Evolutionary conservation across 2,888 invertebrate genomes (phyloP).

Genomic region (Dendrolimus pini): DNA sequence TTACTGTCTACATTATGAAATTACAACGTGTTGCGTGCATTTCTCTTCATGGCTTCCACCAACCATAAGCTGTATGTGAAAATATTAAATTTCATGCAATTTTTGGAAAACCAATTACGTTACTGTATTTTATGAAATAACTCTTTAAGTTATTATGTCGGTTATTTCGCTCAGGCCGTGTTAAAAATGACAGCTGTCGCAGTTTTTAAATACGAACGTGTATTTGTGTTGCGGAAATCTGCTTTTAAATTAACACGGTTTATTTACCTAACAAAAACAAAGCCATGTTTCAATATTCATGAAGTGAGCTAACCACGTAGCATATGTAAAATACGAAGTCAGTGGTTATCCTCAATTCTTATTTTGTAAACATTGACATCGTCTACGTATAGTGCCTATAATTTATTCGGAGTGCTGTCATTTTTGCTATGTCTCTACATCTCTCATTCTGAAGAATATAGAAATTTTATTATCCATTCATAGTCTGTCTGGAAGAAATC

Average conservation of each 20-base stretch:
- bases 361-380: too few species aligned
- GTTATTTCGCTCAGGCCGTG: not conserved
- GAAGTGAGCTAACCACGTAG: not conserved
- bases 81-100: conserved; percentile 17
- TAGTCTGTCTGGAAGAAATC: too few species aligned
- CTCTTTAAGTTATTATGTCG: not conserved
- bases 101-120: conserved; percentile 27
- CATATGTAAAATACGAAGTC: not conserved
- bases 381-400: too few species aligned
- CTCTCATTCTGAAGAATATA: too few species aligned
- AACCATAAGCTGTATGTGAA: not conserved
- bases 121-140: not conserved
- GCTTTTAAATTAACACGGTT: not conserved
- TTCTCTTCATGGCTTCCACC: not conserved
- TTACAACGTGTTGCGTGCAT: conserved; percentile 35
- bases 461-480: too few species aligned
- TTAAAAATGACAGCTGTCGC: not conserved
- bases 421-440: too few species aligned
- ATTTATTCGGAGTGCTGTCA: too few species aligned
- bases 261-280: not conserved
- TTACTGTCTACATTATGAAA: conserved; percentile 21
- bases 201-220: not conserved
- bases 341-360: too few species aligned
- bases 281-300: not conserved
- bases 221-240: not conserved